Percentiles rank a stretch among this genome's conserved stretches.
phyloP scores from a whole-genome alignment of 1,140 invertebrate genomes.

The Agrypnia vestita region DNA sequence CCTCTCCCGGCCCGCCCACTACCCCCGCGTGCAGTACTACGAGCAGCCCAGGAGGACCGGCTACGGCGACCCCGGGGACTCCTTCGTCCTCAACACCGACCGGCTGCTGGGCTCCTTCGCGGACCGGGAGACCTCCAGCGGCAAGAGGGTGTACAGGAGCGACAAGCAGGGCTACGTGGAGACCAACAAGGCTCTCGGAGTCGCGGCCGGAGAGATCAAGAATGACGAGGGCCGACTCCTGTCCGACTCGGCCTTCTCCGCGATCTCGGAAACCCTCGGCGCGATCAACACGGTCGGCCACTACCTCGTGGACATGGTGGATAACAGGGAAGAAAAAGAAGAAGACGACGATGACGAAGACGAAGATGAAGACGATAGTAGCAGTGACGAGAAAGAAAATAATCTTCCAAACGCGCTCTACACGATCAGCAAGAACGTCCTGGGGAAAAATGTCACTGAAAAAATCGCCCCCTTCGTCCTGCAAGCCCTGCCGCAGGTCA shows the following conservation, averaged over 20 bases:
- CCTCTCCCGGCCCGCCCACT: conserved; percentile 13
- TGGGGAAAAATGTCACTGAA: conserved; percentile 86
- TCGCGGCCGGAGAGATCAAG: conserved; percentile 62
- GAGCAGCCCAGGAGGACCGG: conserved; percentile 28
- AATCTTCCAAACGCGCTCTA: conserved; percentile 80
- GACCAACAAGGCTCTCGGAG: conserved; percentile 61
- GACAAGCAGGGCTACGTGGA: conserved; percentile 44
- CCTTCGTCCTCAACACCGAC: conserved; percentile 8
- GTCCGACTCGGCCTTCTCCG: conserved; percentile 75
- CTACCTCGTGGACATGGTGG: conserved; percentile 87
- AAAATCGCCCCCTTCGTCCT: conserved; percentile 81
- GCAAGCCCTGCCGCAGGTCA: no score
- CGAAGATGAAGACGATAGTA: conserved; percentile 62
- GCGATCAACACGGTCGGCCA: conserved; percentile 87
- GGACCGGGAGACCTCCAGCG: conserved; percentile 1
- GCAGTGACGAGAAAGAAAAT: conserved; percentile 66
- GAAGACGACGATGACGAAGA: conserved; percentile 64
- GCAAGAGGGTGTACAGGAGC: conserved; percentile 46
- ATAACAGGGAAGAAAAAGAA: conserved; percentile 68
- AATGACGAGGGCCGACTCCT: conserved; percentile 68
- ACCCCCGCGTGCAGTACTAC: conserved; percentile 26
- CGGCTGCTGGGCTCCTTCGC: not conserved
- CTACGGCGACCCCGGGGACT: not conserved
- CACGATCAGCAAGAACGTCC: conserved; percentile 85
- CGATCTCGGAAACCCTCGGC: conserved; percentile 80